Evolutionary conservation across 2,113 vertebrate species (phyloP).

Genomic region (Oreochromis aureus): DNA sequence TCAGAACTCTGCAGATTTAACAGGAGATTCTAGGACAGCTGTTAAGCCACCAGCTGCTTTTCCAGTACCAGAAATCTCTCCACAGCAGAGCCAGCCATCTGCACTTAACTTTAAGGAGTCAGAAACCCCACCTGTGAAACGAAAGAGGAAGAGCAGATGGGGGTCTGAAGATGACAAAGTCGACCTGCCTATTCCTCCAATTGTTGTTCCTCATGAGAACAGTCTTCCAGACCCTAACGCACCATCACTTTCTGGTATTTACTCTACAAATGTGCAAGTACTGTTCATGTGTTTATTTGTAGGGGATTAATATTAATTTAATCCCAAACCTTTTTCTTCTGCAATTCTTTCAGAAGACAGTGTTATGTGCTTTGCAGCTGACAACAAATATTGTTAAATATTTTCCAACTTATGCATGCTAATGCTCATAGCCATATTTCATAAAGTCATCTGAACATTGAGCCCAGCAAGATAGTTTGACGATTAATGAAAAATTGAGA

Average conservation of each 20-base stretch:
- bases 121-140: conserved; percentile 66
- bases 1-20: neutral
- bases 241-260: conserved; percentile 65
- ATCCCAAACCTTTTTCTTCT: neutral
- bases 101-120: neutral
- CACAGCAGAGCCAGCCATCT: conserved; percentile 43
- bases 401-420: neutral
- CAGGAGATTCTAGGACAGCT: neutral
- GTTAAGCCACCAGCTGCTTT: conserved; percentile 38
- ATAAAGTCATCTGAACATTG: neutral
- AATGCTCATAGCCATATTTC: neutral
- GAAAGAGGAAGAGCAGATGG: conserved; percentile 95
- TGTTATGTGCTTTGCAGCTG: neutral
- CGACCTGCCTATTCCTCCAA: conserved; percentile 70
- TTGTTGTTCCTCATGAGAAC: conserved; percentile 64
- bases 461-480: neutral
- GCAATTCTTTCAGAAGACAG: neutral
- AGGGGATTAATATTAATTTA: neutral
- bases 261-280: neutral
- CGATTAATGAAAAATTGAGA: neutral
- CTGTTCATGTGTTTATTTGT: neutral
- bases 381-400: neutral
- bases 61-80: neutral
- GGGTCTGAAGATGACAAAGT: conserved; percentile 91
- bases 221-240: conserved; percentile 30